Base-by-base conservation (phyloP, 2,888 invertebrate genomes). In the Ethmia dodecea region DNA sequence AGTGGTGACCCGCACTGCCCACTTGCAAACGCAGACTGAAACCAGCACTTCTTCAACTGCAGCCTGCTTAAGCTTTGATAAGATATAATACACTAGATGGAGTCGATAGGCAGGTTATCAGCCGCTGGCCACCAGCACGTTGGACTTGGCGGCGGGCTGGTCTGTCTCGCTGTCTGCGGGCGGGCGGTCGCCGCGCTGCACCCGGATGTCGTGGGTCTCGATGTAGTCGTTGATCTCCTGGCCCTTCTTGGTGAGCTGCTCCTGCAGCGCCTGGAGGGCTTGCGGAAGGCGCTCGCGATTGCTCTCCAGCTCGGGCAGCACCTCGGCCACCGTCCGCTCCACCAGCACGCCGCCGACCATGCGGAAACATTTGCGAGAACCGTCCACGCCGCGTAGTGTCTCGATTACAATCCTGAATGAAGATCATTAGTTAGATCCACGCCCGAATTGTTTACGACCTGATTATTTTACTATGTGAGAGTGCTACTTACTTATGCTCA, bases 341-440 rank as follows among this genome's bases (percentile, higher is more conserved):
- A 96, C 95, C 35, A 98, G 86, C 37, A 98, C 94, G 14, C 98
- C 98, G 34, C 98, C 98, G 45, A 98, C 92, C 88, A 98, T 91
- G 60, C 97, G 91, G 75, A 94, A 98, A 75, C 98, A 98, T 73
- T 94, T 96, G 50, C 97, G 90, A 33, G 90, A 89, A 9, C 89
- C 90, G 62, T 95, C 94, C 13, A 97, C 94, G 39, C 92, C 92
- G 67, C 94, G 92, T 42, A 99, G 86, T 9, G 97, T 96, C 60
- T 97, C 97, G 52, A 97, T 94, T 37, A 99, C 98, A 73, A 98
- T 92, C 74, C 98, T 98, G 76, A 28, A 78, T 43, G 37, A 43
- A 45, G 40, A 8, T 20, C 9, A 20, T n/a, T 20, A 8, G 20
- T n/a, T n/a, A n/a, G n/a, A n/a, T n/a, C n/a, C n/a, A n/a, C n/a